These are phyloP conservation scores for Baryphthengus martii DNA, from an alignment of 2,113 vertebrate genomes.

Conservation along the genomic window DNA sequence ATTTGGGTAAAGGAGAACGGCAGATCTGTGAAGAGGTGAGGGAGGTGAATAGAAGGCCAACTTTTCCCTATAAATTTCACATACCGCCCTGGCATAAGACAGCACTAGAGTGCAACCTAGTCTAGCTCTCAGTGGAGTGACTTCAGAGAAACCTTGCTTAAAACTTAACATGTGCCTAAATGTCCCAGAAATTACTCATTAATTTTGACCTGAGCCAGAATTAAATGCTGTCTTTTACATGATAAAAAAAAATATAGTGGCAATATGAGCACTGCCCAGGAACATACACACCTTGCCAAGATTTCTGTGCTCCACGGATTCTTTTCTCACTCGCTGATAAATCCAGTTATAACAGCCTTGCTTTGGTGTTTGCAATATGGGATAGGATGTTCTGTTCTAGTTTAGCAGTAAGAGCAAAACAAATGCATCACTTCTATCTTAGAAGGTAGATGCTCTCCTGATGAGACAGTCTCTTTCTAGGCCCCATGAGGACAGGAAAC, in stretches of 20 bases:
- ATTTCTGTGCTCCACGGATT: background rate
- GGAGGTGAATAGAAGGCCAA: background rate
- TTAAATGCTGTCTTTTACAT: background rate
- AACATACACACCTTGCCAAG: background rate
- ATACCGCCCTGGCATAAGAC: background rate
- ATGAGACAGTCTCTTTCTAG: background rate
- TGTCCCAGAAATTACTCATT: background rate
- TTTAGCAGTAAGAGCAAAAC: background rate
- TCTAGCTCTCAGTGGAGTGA: background rate
- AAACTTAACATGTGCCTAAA: background rate
- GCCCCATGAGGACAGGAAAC: background rate
- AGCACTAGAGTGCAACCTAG: background rate
- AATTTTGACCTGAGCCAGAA: background rate
- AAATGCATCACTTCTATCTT: background rate
- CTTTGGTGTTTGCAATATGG: background rate
- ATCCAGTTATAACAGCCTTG: background rate
- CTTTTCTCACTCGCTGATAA: background rate
- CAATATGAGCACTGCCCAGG: background rate
- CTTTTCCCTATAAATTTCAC: background rate
- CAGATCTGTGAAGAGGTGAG: background rate
- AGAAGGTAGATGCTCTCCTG: background rate
- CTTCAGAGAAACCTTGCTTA: background rate
- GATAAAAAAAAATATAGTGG: background rate
- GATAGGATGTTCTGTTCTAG: background rate
- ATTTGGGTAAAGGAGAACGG: background rate